Evolutionary conservation across 1,140 invertebrate genomes (phyloP).

Genomic region (Diprion similis): DNA sequence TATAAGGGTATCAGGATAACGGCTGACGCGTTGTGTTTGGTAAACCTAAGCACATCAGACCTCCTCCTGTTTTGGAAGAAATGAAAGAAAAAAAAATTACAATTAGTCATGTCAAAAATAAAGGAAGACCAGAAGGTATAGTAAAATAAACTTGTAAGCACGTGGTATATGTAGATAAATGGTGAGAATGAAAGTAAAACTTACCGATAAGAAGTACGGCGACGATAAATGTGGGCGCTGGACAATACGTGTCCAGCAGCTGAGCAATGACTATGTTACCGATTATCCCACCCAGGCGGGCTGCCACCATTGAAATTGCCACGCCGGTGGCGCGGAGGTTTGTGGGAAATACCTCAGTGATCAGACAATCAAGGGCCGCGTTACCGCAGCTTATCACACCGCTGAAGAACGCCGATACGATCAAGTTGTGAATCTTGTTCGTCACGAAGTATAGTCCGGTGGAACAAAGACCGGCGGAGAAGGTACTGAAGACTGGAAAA

Average conservation of each 20-base stretch:
- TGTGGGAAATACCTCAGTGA: constrained; percentile 89
- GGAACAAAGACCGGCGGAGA: constrained; percentile 85
- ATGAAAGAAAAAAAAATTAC: constrained; percentile 30
- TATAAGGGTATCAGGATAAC: constrained; percentile 69
- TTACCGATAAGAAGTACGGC: constrained; percentile 76
- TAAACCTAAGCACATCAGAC: constrained; percentile 82
- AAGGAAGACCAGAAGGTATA: constrained; percentile 14
- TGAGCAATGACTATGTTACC: constrained; percentile 87
- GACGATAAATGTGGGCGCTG: constrained; percentile 85
- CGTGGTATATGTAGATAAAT: too few relatives aligned
- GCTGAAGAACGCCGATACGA: constrained; percentile 85
- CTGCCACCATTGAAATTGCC: constrained; percentile 86
- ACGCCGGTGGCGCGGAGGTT: constrained; percentile 85
- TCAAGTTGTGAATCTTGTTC: constrained; percentile 81
- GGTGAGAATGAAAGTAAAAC: constrained; percentile 7
- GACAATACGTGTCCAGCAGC: constrained; percentile 81
- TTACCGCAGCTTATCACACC: constrained; percentile 89
- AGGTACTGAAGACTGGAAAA: constrained; percentile 80
- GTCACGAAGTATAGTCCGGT: constrained; percentile 84
- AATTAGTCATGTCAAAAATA: neutral
- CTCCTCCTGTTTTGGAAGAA: constrained; percentile 66
- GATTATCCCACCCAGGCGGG: constrained; percentile 83
- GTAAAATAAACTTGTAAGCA: too few relatives aligned
- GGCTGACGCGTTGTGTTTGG: constrained; percentile 86
- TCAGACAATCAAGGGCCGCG: constrained; percentile 85